These are phyloP conservation scores for Phylloscopus trochilus DNA, from an alignment of 2,113 vertebrate species.

Conservation along the genomic window DNA sequence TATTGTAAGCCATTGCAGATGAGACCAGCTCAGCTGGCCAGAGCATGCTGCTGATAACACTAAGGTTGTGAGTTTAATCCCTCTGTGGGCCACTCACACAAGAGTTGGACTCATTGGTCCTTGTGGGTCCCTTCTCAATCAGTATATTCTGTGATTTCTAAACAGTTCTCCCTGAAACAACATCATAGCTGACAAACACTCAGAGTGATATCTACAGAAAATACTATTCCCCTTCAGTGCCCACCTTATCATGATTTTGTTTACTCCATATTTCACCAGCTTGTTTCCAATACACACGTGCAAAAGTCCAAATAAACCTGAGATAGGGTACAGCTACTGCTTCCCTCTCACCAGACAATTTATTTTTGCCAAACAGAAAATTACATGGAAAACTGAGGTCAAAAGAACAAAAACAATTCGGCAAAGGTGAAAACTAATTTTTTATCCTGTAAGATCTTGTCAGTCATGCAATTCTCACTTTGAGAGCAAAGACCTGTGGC, in stretches of 20 bases:
- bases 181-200: background rate
- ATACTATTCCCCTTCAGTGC: background rate
- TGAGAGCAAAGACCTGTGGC: background rate
- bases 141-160: background rate
- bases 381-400: background rate
- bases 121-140: no score
- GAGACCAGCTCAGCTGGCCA: background rate
- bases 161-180: background rate
- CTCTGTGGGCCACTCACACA: background rate
- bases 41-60: background rate
- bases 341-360: background rate
- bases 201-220: background rate
- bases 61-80: background rate
- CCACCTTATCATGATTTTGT: background rate
- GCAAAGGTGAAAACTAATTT: background rate
- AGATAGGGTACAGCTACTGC: background rate
- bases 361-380: background rate
- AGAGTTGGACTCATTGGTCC: background rate
- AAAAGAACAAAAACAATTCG: background rate
- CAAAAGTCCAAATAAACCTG: background rate
- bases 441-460: background rate
- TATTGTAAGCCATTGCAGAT: background rate
- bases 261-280: rapidly evolving
- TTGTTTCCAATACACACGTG: background rate
- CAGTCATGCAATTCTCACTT: background rate